phyloP scores from a whole-genome alignment of 2,888 invertebrate species.

The Caenorhabditis panamensis region DNA sequence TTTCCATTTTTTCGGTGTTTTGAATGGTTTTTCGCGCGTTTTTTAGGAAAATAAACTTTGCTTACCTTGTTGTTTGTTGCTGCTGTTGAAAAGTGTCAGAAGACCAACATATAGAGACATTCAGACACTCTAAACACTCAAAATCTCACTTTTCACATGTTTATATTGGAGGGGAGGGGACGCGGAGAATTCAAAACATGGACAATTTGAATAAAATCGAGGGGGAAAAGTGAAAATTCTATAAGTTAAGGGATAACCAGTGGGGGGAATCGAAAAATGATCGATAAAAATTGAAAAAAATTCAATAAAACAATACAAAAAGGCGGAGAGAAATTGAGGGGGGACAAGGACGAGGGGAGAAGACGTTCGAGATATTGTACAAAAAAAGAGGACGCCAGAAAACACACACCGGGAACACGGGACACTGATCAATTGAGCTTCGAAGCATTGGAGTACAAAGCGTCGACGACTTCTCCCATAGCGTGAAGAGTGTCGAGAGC shows the following conservation, averaged over 20 bases:
- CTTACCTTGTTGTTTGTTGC: too few relatives aligned
- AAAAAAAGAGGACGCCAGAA: slow-evolving; percentile 10
- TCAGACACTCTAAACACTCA: too few relatives aligned
- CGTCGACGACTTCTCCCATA: slow-evolving; percentile 96
- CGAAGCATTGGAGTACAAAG: slow-evolving; percentile 98
- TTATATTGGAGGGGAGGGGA: not conserved
- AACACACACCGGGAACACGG: not conserved
- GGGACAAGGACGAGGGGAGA: not conserved
- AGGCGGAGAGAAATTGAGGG: not conserved
- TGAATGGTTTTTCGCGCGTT: too few relatives aligned
- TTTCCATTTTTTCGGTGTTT: too few relatives aligned
- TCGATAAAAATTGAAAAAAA: too few relatives aligned
- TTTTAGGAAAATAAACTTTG: too few relatives aligned
- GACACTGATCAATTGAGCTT: slow-evolving; percentile 85
- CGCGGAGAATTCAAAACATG: too few relatives aligned
- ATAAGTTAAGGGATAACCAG: too few relatives aligned
- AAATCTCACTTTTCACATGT: slow-evolving; percentile 1
- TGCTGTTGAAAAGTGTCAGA: too few relatives aligned
- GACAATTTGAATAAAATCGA: not conserved
- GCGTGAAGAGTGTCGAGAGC: slow-evolving; percentile 97
- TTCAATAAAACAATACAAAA: slow-evolving; percentile 10
- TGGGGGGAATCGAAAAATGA: too few relatives aligned
- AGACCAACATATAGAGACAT: too few relatives aligned
- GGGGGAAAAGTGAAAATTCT: slow-evolving; percentile 2
- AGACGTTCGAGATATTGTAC: slow-evolving; percentile 43